These are phyloP conservation scores for Syrrhaptes paradoxus DNA, from an alignment of 2,113 vertebrate species.

Conservation along the genomic window DNA sequence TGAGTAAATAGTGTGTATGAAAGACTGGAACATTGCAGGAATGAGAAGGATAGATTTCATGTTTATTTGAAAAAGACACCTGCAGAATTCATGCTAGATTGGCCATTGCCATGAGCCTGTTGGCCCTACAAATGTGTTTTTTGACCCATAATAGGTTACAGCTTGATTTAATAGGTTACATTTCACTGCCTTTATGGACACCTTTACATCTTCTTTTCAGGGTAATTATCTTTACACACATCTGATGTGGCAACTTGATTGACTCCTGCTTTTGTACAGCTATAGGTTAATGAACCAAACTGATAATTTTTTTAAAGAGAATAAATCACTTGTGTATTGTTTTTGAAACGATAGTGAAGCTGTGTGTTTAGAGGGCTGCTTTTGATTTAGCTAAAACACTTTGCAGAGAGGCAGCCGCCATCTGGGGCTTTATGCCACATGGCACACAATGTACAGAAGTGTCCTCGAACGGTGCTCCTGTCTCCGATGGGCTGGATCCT, in stretches of 20 bases:
- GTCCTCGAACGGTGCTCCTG: background rate
- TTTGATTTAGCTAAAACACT: slow-evolving; percentile 57
- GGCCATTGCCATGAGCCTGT: slow-evolving; percentile 60
- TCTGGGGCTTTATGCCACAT: slow-evolving; percentile 15
- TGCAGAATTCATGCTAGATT: slow-evolving; percentile 79
- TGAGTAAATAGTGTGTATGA: background rate
- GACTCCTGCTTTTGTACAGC: slow-evolving; percentile 73
- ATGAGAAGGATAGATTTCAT: slow-evolving; percentile 36
- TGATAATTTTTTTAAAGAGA: slow-evolving; percentile 64
- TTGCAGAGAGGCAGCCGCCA: slow-evolving; percentile 55
- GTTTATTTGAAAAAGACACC: slow-evolving; percentile 71
- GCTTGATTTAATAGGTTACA: slow-evolving; percentile 82
- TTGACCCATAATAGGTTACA: slow-evolving; percentile 79
- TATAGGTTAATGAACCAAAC: slow-evolving; percentile 79
- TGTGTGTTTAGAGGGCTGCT: slow-evolving; percentile 35
- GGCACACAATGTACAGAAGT: background rate
- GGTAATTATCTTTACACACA: slow-evolving; percentile 80
- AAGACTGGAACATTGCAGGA: background rate
- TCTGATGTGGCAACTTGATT: slow-evolving; percentile 75
- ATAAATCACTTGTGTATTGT: slow-evolving; percentile 70
- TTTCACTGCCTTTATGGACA: slow-evolving; percentile 79
- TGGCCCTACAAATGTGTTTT: slow-evolving; percentile 77
- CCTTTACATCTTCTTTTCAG: slow-evolving; percentile 77
- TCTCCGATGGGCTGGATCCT: background rate
- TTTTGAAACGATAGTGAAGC: slow-evolving; percentile 58